Conservation (phyloP, 2,888 invertebrate genomes). For the Congeria kusceri region DNA sequence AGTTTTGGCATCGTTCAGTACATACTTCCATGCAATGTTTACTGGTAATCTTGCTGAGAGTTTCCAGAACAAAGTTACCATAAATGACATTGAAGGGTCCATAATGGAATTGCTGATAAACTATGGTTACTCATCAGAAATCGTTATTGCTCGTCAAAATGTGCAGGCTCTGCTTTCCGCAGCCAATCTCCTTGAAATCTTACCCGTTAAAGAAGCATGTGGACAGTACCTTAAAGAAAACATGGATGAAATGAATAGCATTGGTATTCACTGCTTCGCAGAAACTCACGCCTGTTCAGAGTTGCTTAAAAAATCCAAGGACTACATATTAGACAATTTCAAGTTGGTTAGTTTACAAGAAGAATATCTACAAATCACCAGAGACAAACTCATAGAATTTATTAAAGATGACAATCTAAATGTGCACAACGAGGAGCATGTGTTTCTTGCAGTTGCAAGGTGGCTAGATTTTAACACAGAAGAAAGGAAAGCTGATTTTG, state of each 20-base stretch:
- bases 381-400: conserved; percentile 92
- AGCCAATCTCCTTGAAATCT: conserved; percentile 96
- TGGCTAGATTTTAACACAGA: conserved; percentile 94
- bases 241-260: conserved; percentile 96
- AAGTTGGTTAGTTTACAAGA: conserved; percentile 93
- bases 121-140: conserved; percentile 97
- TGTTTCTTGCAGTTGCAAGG: conserved; percentile 90
- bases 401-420: conserved; percentile 96
- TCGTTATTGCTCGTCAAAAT: conserved; percentile 94
- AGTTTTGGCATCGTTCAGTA: conserved; percentile 94
- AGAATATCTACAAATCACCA: conserved; percentile 94
- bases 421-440: conserved; percentile 95
- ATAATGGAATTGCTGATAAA: conserved; percentile 94
- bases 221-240: conserved; percentile 96
- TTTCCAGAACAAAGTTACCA: conserved; percentile 90
- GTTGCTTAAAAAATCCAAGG: conserved; percentile 87
- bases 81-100: conserved; percentile 88
- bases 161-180: conserved; percentile 96
- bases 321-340: conserved; percentile 83
- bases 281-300: conserved; percentile 95
- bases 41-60: conserved; percentile 95
- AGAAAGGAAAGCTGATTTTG: conserved; percentile 86
- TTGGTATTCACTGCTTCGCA: conserved; percentile 96
- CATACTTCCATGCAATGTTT: conserved; percentile 98
- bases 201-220: conserved; percentile 89